Percentiles rank a stretch among this genome's conserved stretches.
Evolutionary conservation across 2,888 invertebrate species (phyloP).

Genomic region (Ariolimax columbianus): DNA sequence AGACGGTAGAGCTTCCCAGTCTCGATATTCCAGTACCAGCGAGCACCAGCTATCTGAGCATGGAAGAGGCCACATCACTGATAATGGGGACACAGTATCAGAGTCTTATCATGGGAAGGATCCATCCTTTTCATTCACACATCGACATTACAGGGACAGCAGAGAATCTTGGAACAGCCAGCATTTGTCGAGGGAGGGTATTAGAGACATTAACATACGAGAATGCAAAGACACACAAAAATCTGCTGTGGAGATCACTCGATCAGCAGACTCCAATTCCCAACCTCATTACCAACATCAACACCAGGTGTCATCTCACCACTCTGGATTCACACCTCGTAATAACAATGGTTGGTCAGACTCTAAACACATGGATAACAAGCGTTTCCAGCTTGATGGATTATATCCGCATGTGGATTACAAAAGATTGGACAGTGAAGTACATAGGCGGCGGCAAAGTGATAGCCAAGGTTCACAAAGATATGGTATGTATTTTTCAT

Average conservation of each 20-base stretch:
- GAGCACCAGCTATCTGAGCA: constrained; percentile 29
- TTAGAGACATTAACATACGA: not conserved
- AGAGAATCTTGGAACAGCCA: constrained; percentile 23
- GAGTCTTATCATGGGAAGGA: constrained; percentile 39
- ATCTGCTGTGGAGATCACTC: constrained; percentile 1
- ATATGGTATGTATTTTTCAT: constrained; percentile 20
- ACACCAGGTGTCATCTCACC: constrained; percentile 13
- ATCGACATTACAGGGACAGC: constrained; percentile 28
- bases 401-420: constrained; percentile 25
- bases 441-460: constrained; percentile 1
- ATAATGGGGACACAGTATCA: constrained; percentile 39
- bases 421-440: constrained; percentile 29
- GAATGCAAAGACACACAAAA: constrained; percentile 10
- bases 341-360: constrained; percentile 36
- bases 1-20: constrained; percentile 36
- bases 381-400: constrained; percentile 34
- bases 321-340: constrained; percentile 34
- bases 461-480: constrained; percentile 46
- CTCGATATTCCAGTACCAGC: constrained; percentile 43
- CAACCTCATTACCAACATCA: constrained; percentile 32
- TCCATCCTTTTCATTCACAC: constrained; percentile 8
- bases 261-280: constrained; percentile 29
- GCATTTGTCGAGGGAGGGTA: constrained; percentile 16
- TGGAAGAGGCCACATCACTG: constrained; percentile 6
- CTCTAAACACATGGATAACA: constrained; percentile 17